Evolutionary conservation across 1,140 invertebrate species (phyloP).

Genomic region (Conus betulinus): DNA sequence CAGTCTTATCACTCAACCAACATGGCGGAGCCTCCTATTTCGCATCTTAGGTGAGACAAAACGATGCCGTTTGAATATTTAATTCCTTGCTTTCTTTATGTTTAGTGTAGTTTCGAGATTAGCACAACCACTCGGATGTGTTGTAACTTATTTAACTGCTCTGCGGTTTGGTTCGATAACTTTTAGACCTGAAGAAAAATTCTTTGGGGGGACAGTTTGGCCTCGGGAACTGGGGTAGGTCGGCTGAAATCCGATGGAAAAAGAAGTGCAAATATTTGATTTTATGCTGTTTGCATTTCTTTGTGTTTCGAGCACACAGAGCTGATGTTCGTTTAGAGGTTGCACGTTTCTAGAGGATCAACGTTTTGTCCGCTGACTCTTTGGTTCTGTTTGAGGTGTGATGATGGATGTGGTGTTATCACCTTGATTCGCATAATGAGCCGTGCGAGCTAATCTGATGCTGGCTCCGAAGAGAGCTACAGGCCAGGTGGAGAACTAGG

Average conservation of each 20-base stretch:
- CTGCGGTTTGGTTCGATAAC: not conserved
- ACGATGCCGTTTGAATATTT: conserved; percentile 27
- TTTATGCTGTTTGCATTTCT: not conserved
- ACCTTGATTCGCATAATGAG: conserved; percentile 30
- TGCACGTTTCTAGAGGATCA: not conserved
- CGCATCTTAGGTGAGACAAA: conserved; percentile 35
- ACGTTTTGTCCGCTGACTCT: not conserved
- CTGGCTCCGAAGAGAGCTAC: not conserved
- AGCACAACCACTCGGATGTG: not conserved
- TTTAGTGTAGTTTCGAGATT: not conserved
- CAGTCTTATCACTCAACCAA: conserved; percentile 34
- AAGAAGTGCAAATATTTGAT: conserved; percentile 18
- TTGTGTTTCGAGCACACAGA: too few species aligned
- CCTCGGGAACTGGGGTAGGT: conserved; percentile 29
- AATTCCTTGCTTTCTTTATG: not conserved
- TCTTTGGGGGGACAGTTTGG: conserved; percentile 5
- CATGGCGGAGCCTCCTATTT: conserved; percentile 39
- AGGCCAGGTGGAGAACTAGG: not conserved
- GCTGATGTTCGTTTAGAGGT: not conserved
- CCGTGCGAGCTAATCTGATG: conserved; percentile 21
- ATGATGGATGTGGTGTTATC: conserved; percentile 10
- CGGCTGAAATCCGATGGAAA: conserved; percentile 7
- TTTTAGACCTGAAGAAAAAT: conserved; percentile 20
- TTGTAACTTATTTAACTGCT: not conserved
- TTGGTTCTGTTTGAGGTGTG: not conserved